Evolutionary conservation across 2,113 vertebrate genomes (phyloP), one percentile per base, ranked within the genome.

Genomic region (Callipepla californica): DNA sequence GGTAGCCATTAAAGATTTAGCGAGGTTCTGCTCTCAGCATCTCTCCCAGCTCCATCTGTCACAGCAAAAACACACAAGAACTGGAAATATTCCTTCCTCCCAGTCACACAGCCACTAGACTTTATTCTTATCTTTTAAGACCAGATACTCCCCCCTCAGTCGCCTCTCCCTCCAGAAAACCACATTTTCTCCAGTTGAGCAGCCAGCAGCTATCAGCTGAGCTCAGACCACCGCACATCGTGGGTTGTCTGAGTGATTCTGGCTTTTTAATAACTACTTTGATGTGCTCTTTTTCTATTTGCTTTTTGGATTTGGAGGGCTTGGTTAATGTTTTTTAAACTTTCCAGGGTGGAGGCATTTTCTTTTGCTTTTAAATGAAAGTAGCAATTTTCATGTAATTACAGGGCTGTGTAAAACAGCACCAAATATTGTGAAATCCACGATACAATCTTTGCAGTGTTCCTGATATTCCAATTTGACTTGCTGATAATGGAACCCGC

Each of bases 71-170:
- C 67, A 42, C 13, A 7, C 16, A n/a, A 78, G 80, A 59, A 68
- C 61, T 57, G 22, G 26, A 83, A 30, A 51, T 66, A 3, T 82
- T 62, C n/a, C 58, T 70, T 80, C 89, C 26, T 47, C 23, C 13
- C 55, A 73, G 17, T 38, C 28, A 40, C 38, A 50, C n/a, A 87
- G 42, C 47, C 34, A 13, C 38, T 51, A 6, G 58, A 72, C 50
- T 77, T 92, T 53, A 72, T 58, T 68, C 85, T 92, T 91, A 87
- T 90, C 91, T 95, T 85, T 70, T 47, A 34, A 75, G 50, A 90
- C 42, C 89, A 96, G 95, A 87, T 78, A 38, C 26, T 80, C 5
- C 12, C 5, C 36, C 79, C 62, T 70, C 65, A 73, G 50, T 66
- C 8, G 42, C 45, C 47, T 83, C 42, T 53, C 61, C 12, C 23